A percentile compares a stretch with the other conserved stretches of the same genome.
These are phyloP conservation scores for Drosophila persimilis DNA, from an alignment of 1,140 invertebrate genomes.

Conservation along the genomic window DNA sequence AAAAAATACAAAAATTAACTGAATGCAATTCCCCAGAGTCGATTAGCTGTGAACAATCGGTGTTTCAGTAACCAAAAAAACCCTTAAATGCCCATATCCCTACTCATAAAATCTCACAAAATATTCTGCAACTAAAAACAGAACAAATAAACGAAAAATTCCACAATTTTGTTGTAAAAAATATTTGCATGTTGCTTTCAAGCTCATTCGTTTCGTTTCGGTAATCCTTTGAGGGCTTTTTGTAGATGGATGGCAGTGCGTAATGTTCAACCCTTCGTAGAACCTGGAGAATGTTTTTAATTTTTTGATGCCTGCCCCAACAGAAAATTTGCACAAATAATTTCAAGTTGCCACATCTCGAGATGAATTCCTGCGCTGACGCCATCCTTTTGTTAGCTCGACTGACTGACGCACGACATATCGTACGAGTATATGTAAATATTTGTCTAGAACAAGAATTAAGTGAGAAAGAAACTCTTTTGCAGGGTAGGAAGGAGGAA, in stretches of 20 bases:
- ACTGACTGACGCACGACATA: conserved; percentile 16
- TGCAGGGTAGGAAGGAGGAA: conserved; percentile 3
- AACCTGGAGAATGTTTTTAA: conserved; percentile 30
- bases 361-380: conserved; percentile 49
- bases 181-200: not conserved
- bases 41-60: too few relatives aligned
- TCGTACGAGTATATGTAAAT: not conserved
- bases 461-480: conserved; percentile 46
- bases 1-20: too few relatives aligned
- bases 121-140: too few relatives aligned
- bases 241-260: not conserved
- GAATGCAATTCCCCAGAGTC: too few relatives aligned
- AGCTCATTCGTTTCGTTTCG: too few relatives aligned
- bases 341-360: conserved; percentile 63
- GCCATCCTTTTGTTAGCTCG: conserved; percentile 52
- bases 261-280: conserved; percentile 14
- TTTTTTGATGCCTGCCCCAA: conserved; percentile 5
- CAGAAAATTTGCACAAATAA: conserved; percentile 46
- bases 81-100: too few relatives aligned
- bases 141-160: too few relatives aligned
- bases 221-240: too few relatives aligned
- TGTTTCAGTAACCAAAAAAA: too few relatives aligned
- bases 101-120: too few relatives aligned
- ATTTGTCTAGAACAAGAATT: conserved; percentile 56
- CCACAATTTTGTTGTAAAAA: not conserved